These are phyloP conservation scores for Rhabdomys dilectus DNA, from an alignment of 2,113 vertebrate genomes.

Conservation along the genomic window DNA sequence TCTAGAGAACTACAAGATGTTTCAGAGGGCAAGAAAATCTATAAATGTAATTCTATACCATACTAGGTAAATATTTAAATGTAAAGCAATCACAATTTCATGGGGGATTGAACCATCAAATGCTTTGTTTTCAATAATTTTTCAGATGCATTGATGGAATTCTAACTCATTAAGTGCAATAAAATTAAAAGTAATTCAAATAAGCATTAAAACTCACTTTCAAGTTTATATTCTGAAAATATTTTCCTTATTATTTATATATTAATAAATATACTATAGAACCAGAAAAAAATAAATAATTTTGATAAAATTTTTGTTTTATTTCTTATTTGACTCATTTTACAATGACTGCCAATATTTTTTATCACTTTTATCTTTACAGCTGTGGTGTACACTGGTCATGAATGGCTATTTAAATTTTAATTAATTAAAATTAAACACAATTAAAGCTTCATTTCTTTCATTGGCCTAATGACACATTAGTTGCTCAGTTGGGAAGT, in stretches of 20 bases:
- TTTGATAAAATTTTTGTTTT: constrained; percentile 11
- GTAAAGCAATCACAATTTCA: constrained; percentile 25
- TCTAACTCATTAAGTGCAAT: constrained; percentile 15
- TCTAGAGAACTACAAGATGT: background rate
- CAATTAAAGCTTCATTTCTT: constrained; percentile 50
- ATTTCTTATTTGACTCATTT: constrained; percentile 4
- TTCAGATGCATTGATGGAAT: background rate
- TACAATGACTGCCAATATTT: background rate
- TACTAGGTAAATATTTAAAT: constrained; percentile 38
- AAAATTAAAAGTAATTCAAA: constrained; percentile 26
- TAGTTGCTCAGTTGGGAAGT: background rate
- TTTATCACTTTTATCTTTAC: background rate
- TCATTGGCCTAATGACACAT: background rate
- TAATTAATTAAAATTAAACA: constrained; percentile 52
- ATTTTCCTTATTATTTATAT: constrained; percentile 24
- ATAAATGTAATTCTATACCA: background rate
- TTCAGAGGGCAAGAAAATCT: background rate
- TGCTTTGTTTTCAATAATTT: constrained; percentile 26
- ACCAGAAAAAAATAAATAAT: constrained; percentile 26
- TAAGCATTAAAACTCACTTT: background rate
- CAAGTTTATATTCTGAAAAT: background rate
- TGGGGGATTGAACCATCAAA: constrained; percentile 11
- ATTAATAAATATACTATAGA: background rate
- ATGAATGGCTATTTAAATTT: constrained; percentile 10
- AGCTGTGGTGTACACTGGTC: background rate